phyloP scores from a whole-genome alignment of 2,113 vertebrate species.

The Hyperoodon ampullatus region DNA sequence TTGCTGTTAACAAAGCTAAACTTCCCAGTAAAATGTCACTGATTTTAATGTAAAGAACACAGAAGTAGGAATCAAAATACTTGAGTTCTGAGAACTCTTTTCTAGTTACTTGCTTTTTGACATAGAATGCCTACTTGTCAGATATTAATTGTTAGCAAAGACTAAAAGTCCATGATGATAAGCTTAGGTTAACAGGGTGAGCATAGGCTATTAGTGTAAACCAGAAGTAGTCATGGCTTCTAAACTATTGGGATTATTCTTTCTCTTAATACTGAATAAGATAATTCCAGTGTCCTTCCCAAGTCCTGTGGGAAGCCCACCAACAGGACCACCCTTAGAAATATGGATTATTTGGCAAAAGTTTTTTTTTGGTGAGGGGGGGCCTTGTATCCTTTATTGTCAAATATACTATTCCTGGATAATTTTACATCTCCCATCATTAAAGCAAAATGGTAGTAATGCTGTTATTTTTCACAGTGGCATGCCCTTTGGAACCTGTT shows the following conservation, averaged over 20 bases:
- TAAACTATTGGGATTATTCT: not conserved
- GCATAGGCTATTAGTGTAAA: not conserved
- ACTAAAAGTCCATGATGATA: not conserved
- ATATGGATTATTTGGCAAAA: not conserved
- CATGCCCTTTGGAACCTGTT: not conserved
- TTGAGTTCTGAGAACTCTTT: not conserved
- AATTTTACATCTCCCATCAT: not conserved
- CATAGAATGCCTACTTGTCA: not conserved
- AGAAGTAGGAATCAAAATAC: not conserved
- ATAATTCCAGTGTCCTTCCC: not conserved
- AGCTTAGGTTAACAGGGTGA: not conserved
- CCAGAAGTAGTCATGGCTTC: not conserved
- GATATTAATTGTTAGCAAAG: not conserved
- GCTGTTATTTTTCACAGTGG: not conserved
- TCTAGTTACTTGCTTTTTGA: not conserved
- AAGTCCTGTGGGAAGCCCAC: not conserved
- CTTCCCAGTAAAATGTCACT: not conserved
- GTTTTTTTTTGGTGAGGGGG: not conserved
- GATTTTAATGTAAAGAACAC: not conserved
- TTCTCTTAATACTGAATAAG: not conserved
- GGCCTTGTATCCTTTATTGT: not conserved
- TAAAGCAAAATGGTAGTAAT: not conserved
- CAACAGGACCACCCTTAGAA: fast-evolving
- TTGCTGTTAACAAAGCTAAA: constrained; percentile 43
- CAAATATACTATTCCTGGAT: not conserved